phyloP scores from a whole-genome alignment of 1,140 invertebrate genomes.

The Drosophila murphyi region DNA sequence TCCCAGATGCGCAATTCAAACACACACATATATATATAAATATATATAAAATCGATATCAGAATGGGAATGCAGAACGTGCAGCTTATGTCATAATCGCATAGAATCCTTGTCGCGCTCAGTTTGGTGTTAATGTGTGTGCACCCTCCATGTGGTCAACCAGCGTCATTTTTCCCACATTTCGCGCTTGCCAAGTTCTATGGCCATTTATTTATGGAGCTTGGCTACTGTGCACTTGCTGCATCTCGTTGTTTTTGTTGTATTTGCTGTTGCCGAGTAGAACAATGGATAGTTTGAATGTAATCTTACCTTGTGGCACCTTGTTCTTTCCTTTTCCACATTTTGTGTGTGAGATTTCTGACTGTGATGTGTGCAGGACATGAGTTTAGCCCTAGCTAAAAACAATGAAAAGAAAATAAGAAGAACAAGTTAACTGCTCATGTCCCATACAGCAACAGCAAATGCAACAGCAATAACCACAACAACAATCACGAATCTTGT shows the following conservation, averaged over 20 bases:
- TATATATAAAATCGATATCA: constrained; percentile 42
- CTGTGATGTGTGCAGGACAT: constrained; percentile 62
- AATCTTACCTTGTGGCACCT: constrained; percentile 51
- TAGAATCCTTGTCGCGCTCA: constrained; percentile 33
- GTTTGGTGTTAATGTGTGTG: constrained; percentile 69
- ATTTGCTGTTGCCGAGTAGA: constrained; percentile 38
- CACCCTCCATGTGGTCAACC: constrained; percentile 31
- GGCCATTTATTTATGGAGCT: constrained; percentile 58
- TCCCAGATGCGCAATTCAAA: constrained; percentile 60
- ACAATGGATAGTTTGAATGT: constrained; percentile 80
- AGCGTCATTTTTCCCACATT: constrained; percentile 71
- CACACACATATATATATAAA: neutral
- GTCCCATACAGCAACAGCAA: constrained; percentile 11
- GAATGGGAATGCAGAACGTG: constrained; percentile 62
- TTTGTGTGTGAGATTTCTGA: constrained; percentile 42
- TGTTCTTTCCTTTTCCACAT: neutral
- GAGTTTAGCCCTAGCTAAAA: constrained; percentile 23
- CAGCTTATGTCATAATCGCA: constrained; percentile 78
- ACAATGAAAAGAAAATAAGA: constrained; percentile 3
- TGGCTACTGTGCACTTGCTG: constrained; percentile 73
- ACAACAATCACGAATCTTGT: constrained; percentile 52
- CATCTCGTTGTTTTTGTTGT: neutral
- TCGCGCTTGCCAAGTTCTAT: constrained; percentile 55
- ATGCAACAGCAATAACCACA: constrained; percentile 2
- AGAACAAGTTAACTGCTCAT: constrained; percentile 30